Evolutionary conservation across 2,113 vertebrate genomes (phyloP), one percentile per base, ranked within the genome.

Genomic region (Lepus timidus): DNA sequence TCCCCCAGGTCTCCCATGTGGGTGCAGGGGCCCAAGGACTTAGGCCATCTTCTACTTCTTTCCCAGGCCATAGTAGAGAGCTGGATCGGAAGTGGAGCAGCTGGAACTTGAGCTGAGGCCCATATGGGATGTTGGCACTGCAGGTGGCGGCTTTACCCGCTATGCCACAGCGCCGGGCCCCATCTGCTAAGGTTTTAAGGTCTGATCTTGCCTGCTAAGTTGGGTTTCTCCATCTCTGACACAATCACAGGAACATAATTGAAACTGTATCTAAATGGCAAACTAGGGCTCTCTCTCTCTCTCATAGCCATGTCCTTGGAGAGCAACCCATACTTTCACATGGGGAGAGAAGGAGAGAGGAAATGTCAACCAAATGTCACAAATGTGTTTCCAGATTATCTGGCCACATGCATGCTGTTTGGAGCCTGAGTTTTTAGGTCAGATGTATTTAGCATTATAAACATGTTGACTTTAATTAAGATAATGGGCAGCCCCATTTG

Each of bases 381-480:
- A 94, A 87, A 29, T 0, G 0, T 9, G 49, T 86, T 70, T 33
- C 9, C 71, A 65, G 82, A 90, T 92, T 76, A 85, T 84, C 74
- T 22, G 22, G 33, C 27, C 49, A 29, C 81, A 51, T 8, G n/a
- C 52, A 1, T 16, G 61, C 1, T 16, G 58, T 75, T 95, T 93
- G 25, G 83, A 94, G 88, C 13, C 71, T 22, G 80, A 74, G 31
- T 0, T 2, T 95, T 76, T 85, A 93, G 93, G 87, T 73, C 0
- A 78, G 86, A 81, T 71, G 17, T 27, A 65, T 0, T n/a, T 9
- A 82, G 90, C 84, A 68, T 93, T 80, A 19, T 85, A 90, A 96
- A 81, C 71, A 44, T 31, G 51, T 58, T 93, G 90, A 23, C 74
- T 90, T 52, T 97, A 39, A 87, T 97, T 97, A 85, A 78, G 61